Evolutionary conservation across 2,113 vertebrate genomes (phyloP).

Genomic region (Gorsachius goisagi): DNA sequence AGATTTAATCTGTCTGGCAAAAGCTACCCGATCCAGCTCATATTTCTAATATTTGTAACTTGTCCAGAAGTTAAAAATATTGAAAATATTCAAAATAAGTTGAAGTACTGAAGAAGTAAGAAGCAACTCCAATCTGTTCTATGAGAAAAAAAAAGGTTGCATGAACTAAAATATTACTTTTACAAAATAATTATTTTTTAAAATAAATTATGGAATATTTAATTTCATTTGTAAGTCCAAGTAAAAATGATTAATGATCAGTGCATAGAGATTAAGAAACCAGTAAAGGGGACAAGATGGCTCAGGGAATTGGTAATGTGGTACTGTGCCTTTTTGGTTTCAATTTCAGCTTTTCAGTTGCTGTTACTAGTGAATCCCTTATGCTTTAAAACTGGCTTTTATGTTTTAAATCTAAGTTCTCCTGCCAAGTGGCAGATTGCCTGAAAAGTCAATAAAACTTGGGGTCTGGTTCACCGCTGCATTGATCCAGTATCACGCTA

Average conservation of each 20-base stretch:
- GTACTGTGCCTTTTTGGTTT: slow-evolving; percentile 43
- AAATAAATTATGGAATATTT: not conserved
- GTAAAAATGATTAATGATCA: not conserved
- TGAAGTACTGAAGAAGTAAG: not conserved
- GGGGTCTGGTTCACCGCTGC: slow-evolving; percentile 26
- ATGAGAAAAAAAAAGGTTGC: not conserved
- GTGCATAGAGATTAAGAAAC: not conserved
- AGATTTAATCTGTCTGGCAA: slow-evolving; percentile 1
- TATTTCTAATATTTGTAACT: slow-evolving; percentile 44
- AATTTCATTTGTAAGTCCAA: not conserved
- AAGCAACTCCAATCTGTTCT: not conserved
- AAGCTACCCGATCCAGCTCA: not conserved
- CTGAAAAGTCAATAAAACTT: slow-evolving; percentile 50
- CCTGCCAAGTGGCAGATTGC: slow-evolving; percentile 59
- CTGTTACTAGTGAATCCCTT: slow-evolving; percentile 46
- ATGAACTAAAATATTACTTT: not conserved
- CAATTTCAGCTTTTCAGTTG: slow-evolving; percentile 48
- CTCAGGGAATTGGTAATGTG: not conserved
- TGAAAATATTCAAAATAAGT: slow-evolving; percentile 33
- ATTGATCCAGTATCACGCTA: not conserved
- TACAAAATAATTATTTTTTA: not conserved
- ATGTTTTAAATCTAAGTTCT: slow-evolving; percentile 52
- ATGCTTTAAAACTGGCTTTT: slow-evolving; percentile 44
- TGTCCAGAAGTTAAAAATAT: slow-evolving; percentile 33
- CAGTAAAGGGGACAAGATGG: slow-evolving; percentile 2